Evolutionary conservation across 1,140 invertebrate genomes (phyloP), one percentile per base, ranked within the genome.

Genomic region (Homarus americanus): DNA sequence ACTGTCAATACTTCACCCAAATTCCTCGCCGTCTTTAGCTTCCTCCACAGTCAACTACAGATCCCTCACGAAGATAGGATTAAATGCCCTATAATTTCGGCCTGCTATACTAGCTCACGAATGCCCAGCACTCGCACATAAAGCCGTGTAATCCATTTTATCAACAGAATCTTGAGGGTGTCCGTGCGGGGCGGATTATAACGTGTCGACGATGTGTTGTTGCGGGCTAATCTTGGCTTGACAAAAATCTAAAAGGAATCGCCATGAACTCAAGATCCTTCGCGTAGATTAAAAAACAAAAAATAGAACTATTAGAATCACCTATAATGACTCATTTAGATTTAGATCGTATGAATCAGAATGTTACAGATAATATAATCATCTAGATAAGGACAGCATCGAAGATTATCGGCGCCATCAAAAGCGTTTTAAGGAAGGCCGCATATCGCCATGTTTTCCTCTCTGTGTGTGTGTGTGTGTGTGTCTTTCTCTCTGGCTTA

Each of bases 31-130:
- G 34, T 49, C 44, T 5, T 4, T 34, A 12, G n/a, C 63, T 32
- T 32, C 63, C 12, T 32, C 3, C 28, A 28, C 0, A 2, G 38
- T 36, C 17, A 17, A 34, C 38, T 38, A 10, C 38, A 79, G 63
- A 69, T 73, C 79, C 78, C 78, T 49, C 58, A 28, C 38, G 20
- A 20, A 28, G 86, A 88, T 88, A 88, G 58, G 24, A 88, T 82
- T 88, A 80, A 80, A 88, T 79, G 36, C 53, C 86, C 76, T 82
- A 88, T 88, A 88, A 88, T 88, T 88, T 82, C 20, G 38, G 53
- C 28, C 78, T 44, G 76, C 76, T 72, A 20, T 40, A 44, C 53
- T 66, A 49, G 32, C 76, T 82, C 86, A 82, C 86, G 58, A 79
- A 20, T 58, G 75, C 53, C 49, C 40, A 38, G 58, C 86, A 88